Conservation (phyloP, 1,140 invertebrate species). For the Venustaconcha ellipsiformis region DNA sequence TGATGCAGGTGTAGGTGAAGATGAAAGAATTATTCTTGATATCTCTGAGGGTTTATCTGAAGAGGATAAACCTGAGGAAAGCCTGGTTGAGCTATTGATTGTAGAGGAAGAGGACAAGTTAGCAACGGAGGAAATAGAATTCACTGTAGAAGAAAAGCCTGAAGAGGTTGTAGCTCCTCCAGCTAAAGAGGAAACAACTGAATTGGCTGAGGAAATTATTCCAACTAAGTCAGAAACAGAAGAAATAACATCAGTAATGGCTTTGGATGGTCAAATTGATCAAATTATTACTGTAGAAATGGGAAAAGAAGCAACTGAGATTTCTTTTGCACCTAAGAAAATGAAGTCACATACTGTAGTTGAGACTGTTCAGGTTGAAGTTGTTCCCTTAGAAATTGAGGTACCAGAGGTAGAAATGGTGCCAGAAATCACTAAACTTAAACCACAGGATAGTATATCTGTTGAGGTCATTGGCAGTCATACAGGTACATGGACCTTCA, state of each 20-base stretch:
- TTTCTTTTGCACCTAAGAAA: too few relatives aligned
- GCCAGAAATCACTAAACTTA: too few relatives aligned
- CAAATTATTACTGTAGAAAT: too few relatives aligned
- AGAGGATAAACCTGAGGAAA: neutral
- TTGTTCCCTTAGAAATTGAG: too few relatives aligned
- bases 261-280: neutral
- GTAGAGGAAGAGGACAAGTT: constrained; percentile 8
- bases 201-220: neutral
- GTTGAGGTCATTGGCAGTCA: too few relatives aligned
- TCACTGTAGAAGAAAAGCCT: constrained; percentile 4
- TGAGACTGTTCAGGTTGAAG: too few relatives aligned
- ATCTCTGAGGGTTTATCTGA: constrained; percentile 8
- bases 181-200: constrained; percentile 10
- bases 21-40: neutral
- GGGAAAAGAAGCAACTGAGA: too few relatives aligned
- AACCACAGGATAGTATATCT: too few relatives aligned
- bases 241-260: neutral
- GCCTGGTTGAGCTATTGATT: neutral
- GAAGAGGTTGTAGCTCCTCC: constrained; percentile 2
- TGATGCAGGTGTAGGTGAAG: neutral
- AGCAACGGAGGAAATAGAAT: constrained; percentile 8
- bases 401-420: too few relatives aligned
- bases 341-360: too few relatives aligned
- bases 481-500: too few relatives aligned
- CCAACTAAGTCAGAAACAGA: neutral